A percentile compares a stretch with the other conserved stretches of the same genome.
Conservation (phyloP, 2,113 vertebrate genomes). For the Austrofundulus limnaeus region DNA sequence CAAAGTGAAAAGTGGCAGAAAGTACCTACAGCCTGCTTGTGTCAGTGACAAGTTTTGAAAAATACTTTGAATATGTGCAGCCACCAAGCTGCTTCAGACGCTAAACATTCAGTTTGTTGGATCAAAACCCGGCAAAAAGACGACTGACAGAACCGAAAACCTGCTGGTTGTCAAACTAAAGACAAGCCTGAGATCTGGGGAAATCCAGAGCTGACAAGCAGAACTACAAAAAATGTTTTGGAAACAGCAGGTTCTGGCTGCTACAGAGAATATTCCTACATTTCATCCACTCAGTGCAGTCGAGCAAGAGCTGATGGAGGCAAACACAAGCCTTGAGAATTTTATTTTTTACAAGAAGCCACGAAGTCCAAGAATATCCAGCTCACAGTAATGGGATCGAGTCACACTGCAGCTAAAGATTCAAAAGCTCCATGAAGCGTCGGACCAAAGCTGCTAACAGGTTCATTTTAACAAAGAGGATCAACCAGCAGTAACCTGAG, state of each 20-base stretch:
- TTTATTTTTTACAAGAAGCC: too few relatives aligned
- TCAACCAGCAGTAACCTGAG: not conserved
- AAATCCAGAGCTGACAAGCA: not conserved
- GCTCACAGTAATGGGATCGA: not conserved
- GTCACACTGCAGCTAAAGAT: not conserved
- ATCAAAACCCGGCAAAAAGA: not conserved
- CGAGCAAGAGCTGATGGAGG: not conserved
- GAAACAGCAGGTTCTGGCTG: not conserved
- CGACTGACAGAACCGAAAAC: not conserved
- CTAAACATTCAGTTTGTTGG: not conserved
- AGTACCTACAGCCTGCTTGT: too few relatives aligned
- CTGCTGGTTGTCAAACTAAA: not conserved
- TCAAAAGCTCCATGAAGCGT: not conserved
- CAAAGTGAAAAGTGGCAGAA: too few relatives aligned
- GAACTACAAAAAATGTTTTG: not conserved
- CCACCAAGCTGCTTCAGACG: too few relatives aligned
- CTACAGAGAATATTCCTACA: too few relatives aligned
- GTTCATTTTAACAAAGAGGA: conserved; percentile 2
- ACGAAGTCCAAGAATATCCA: not conserved
- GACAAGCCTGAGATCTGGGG: not conserved
- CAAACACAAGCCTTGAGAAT: too few relatives aligned
- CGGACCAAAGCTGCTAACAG: not conserved
- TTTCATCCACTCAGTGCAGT: not conserved
- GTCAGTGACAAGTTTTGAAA: too few relatives aligned
- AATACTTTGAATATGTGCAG: too few relatives aligned